A percentile compares a stretch with the other conserved stretches of the same genome.
phyloP scores from a whole-genome alignment of 2,888 invertebrate genomes.

The Kryphioiulus occultus region DNA sequence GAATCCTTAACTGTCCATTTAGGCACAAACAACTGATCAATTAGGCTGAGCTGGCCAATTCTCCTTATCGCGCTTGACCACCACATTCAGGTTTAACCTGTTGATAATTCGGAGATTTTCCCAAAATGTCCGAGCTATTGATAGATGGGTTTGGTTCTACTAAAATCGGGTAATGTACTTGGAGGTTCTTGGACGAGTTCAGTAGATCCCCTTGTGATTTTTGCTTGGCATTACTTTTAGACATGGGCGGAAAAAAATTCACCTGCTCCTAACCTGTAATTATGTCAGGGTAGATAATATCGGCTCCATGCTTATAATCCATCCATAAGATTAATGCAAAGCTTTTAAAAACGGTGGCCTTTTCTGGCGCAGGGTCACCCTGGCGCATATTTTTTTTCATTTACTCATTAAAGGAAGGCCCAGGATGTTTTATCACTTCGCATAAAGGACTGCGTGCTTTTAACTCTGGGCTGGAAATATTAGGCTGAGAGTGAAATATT shows the following conservation, averaged over 20 bases:
- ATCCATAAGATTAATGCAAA: slow-evolving; percentile 39
- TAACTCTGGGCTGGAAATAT: slow-evolving; percentile 21
- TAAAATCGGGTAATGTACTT: neutral
- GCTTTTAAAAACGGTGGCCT: slow-evolving; percentile 36
- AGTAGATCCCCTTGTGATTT: neutral
- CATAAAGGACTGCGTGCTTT: slow-evolving; percentile 29
- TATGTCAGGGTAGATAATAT: slow-evolving; percentile 36
- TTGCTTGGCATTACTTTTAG: slow-evolving; percentile 1
- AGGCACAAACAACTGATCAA: neutral
- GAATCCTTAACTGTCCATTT: too few relatives aligned
- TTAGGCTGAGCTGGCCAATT: neutral
- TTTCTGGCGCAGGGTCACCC: slow-evolving; percentile 31
- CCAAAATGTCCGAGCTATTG: neutral
- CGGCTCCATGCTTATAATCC: slow-evolving; percentile 32
- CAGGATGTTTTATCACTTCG: slow-evolving; percentile 13
- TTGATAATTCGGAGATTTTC: neutral
- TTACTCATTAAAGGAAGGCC: slow-evolving; percentile 3
- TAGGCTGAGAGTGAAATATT: neutral
- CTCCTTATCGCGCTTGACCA: neutral
- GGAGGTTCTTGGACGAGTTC: neutral
- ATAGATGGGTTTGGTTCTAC: neutral
- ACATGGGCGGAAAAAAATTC: slow-evolving; percentile 20
- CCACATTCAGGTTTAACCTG: neutral
- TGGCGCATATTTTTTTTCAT: neutral
- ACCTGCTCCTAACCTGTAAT: slow-evolving; percentile 4